Percentiles rank a stretch among this genome's conserved stretches.
phyloP scores from a whole-genome alignment of 1,140 invertebrate species.

The Meloidogyne exigua region DNA sequence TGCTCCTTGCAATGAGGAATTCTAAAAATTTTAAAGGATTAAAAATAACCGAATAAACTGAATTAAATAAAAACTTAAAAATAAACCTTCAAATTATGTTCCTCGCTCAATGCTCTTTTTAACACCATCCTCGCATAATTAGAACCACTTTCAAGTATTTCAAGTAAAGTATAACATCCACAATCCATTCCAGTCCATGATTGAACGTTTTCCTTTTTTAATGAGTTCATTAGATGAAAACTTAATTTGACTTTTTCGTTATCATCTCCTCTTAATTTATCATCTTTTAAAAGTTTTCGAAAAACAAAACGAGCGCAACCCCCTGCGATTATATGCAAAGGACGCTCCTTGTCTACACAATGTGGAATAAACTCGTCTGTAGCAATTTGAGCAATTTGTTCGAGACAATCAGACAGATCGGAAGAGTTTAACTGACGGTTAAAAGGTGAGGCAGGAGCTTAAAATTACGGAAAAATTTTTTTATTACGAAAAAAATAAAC shows the following conservation, averaged over 20 bases:
- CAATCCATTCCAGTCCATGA: conserved; percentile 37
- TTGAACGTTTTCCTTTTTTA: conserved; percentile 43
- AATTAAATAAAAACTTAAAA: neutral
- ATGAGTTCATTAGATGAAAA: conserved; percentile 38
- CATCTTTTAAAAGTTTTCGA: conserved; percentile 38
- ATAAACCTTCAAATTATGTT: conserved; percentile 7
- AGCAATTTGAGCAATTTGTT: conserved; percentile 48
- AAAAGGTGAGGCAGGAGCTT: conserved; percentile 36
- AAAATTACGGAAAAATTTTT: conserved; percentile 14
- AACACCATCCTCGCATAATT: conserved; percentile 17
- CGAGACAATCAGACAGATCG: conserved; percentile 43
- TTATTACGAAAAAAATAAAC: neutral
- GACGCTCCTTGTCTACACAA: conserved; percentile 23
- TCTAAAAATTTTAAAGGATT: conserved; percentile 15
- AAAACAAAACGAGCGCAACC: conserved; percentile 47
- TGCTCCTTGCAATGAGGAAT: conserved; percentile 28
- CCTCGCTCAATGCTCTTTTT: neutral
- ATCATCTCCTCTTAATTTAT: conserved; percentile 24
- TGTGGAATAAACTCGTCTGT: conserved; percentile 51
- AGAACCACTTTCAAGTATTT: conserved; percentile 38
- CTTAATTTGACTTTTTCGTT: conserved; percentile 31
- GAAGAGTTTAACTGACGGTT: conserved; percentile 33
- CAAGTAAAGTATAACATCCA: conserved; percentile 45
- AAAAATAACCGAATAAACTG: neutral
- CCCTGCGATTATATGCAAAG: conserved; percentile 41